Conservation (phyloP, 1,140 invertebrate genomes). For the Anastatus disparis region DNA sequence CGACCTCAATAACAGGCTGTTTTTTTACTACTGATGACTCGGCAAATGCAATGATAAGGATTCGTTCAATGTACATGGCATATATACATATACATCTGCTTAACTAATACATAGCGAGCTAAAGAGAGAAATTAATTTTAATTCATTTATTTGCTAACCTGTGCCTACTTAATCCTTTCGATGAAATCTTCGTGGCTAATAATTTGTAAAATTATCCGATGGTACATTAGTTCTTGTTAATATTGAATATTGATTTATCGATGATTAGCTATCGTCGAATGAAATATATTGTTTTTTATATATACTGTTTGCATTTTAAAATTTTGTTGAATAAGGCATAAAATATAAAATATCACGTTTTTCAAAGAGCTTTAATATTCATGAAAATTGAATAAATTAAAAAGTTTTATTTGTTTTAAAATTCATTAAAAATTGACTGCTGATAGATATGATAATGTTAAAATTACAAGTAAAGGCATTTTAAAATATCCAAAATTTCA, state of each 20-base stretch:
- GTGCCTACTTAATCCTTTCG: not conserved
- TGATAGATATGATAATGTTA: no score
- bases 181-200: not conserved
- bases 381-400: no score
- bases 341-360: no score
- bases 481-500: no score
- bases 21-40: conserved; percentile 18
- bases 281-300: no score
- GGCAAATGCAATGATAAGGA: conserved; percentile 11
- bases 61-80: conserved; percentile 1
- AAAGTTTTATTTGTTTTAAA: no score
- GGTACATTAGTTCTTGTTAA: not conserved
- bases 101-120: not conserved
- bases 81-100: conserved; percentile 7
- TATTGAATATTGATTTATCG: not conserved
- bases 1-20: conserved; percentile 13
- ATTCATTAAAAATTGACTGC: no score
- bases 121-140: conserved; percentile 13
- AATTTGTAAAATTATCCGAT: not conserved
- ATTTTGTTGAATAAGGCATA: no score
- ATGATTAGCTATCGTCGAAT: no score
- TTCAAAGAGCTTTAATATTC: no score
- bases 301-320: no score
- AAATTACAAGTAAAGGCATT: no score
- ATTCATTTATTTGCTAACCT: conserved; percentile 17